These are phyloP conservation scores for Eledona agricola DNA, from an alignment of 2,888 invertebrate species.

Conservation along the genomic window DNA sequence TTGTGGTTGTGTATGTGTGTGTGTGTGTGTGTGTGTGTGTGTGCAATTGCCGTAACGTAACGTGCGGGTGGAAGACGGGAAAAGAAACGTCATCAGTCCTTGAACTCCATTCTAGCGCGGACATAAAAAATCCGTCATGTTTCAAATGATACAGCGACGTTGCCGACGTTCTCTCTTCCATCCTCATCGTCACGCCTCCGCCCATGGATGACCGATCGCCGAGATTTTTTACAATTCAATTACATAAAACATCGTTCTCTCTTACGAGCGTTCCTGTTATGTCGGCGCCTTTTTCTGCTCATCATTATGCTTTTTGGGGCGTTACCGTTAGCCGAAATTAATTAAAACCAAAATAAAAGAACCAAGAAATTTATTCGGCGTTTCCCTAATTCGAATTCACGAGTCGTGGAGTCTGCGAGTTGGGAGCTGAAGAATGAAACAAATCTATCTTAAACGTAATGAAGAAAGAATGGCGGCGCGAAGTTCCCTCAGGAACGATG, in stretches of 20 bases:
- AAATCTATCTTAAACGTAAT: conserved; percentile 30
- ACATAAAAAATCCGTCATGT: conserved; percentile 39
- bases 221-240: conserved; percentile 28
- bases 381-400: conserved; percentile 28
- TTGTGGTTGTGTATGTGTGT: no score
- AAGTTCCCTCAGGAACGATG: conserved; percentile 31
- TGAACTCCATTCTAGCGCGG: conserved; percentile 52
- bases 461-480: conserved; percentile 30
- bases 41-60: conserved; percentile 36
- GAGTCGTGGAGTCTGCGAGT: conserved; percentile 9
- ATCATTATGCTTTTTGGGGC: not conserved
- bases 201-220: conserved; percentile 32
- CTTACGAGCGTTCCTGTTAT: conserved; percentile 31
- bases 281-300: conserved; percentile 8
- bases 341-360: conserved; percentile 1
- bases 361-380: no score
- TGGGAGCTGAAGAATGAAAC: conserved; percentile 29
- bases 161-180: conserved; percentile 33
- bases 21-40: conserved; percentile 25
- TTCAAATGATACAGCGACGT: conserved; percentile 35
- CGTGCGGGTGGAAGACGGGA: conserved; percentile 47
- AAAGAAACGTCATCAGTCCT: conserved; percentile 56
- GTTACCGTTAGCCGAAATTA: conserved; percentile 3
- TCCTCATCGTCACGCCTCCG: conserved; percentile 27
- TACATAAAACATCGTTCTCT: conserved; percentile 17